phyloP scores from a whole-genome alignment of 37 sponge, comb jelly and placozoan species.

The Amphimedon queenslandica region DNA sequence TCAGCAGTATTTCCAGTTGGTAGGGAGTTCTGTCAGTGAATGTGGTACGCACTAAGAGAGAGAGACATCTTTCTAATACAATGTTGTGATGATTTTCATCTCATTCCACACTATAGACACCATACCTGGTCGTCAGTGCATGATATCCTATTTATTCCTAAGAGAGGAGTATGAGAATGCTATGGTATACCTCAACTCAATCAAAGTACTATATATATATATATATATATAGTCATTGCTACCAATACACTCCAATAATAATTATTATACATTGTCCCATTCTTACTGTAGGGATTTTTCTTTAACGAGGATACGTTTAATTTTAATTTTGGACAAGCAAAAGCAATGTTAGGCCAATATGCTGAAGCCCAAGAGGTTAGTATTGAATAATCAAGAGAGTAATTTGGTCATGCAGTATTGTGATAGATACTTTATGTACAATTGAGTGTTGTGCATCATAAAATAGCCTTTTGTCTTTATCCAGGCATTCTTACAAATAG shows the following conservation, averaged over 20 bases:
- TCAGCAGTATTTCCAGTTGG: conserved; percentile 97
- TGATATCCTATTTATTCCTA: conserved; percentile 98
- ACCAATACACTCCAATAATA: too few relatives aligned
- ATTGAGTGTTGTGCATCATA: too few relatives aligned
- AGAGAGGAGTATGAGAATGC: conserved; percentile 96
- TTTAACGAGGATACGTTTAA: conserved; percentile 98
- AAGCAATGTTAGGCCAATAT: conserved; percentile 86
- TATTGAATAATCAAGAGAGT: too few relatives aligned
- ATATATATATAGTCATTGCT: too few relatives aligned
- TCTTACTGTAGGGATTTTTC: conserved; percentile 77
- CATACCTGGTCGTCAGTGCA: conserved; percentile 97
- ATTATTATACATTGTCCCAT: background rate
- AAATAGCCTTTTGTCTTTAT: too few relatives aligned
- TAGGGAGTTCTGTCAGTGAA: conserved; percentile 95
- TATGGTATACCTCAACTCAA: conserved; percentile 91
- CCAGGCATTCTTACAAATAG: conserved; percentile 83
- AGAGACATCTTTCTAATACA: background rate
- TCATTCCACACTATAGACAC: conserved; percentile 73
- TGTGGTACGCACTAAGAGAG: conserved; percentile 66
- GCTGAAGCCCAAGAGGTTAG: conserved; percentile 93
- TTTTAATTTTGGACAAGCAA: conserved; percentile 97
- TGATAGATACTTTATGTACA: too few relatives aligned
- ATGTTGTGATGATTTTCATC: background rate
- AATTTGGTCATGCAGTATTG: too few relatives aligned
- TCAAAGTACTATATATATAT: too few relatives aligned